Evolutionary conservation across 2,797 vertebrate species (phyloP), one percentile per base, ranked within the genome.

Genomic region (Gymnoscopelus microlampas): DNA sequence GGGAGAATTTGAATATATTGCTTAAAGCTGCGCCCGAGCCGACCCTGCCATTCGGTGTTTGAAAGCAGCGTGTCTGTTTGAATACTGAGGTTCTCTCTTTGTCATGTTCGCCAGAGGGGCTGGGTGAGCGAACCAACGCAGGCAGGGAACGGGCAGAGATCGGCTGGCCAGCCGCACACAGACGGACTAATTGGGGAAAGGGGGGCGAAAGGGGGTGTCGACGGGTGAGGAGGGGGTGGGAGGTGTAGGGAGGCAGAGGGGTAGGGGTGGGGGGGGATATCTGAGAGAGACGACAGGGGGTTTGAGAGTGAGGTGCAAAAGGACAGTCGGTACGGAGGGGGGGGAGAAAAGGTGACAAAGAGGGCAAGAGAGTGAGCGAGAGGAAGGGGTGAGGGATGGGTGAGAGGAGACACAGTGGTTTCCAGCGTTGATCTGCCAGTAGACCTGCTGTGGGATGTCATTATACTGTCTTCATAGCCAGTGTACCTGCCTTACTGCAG

Each of bases 371-470:
- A 79, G 74, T 26, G 47, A 72, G 84, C 56, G 59, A 73, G 81
- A 85, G 80, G 92, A 91, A 89, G 90, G 85, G 79, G n/a, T 82
- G 88, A 92, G 90, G 90, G 84, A 89, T 88, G 92, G 91, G 83
- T 83, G 86, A 85, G 85, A 83, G 66, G 70, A 86, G 86, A 88
- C 84, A 71, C 78, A 85, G 85, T 88, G 86, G 89, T 92, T 91
- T 90, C 87, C 83, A 85, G 90, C 81, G 91, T 95, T 95, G 95
- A 96, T 96, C 94, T 95, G 89, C 90, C 87, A 82, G 95, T 93
- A 89, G 94, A 92, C 76, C 57, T 89, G 87, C 6, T 77, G 92
- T 91, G 14, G 67, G 39, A 81, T 94, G 94, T 96, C 95, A 95
- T 92, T 87, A 88, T 83, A 53, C 75, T 70, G 70, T 65, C 78